A percentile compares a stretch with the other conserved stretches of the same genome.
Conservation (phyloP, 2,888 invertebrate species). For the Physocephala rufipes region DNA sequence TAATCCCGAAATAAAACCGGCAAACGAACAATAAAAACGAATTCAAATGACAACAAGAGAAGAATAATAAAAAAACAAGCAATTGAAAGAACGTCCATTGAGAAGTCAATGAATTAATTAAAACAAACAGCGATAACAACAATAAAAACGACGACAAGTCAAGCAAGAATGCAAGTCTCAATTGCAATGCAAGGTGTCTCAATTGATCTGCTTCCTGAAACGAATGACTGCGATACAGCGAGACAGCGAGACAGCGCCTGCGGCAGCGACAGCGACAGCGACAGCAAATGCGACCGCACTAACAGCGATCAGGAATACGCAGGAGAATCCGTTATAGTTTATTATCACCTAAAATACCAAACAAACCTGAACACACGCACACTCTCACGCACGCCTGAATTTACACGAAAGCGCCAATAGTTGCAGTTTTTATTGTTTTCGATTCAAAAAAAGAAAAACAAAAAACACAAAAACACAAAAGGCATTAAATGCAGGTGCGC, state of each 20-base stretch:
- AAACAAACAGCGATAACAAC: slow-evolving; percentile 54
- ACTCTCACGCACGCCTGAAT: neutral
- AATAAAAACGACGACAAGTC: slow-evolving; percentile 21
- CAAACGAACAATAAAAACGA: too few relatives aligned
- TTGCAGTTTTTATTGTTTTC: neutral
- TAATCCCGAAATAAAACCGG: neutral
- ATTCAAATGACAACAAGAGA: slow-evolving; percentile 23
- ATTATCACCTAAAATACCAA: slow-evolving; percentile 45
- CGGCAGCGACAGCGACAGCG: slow-evolving; percentile 42
- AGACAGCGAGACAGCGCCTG: slow-evolving; percentile 4
- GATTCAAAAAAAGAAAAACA: neutral
- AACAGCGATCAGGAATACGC: neutral
- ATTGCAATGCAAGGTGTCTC: slow-evolving; percentile 52
- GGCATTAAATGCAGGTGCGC: neutral
- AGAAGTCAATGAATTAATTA: slow-evolving; percentile 55
- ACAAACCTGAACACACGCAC: neutral
- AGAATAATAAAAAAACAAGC: neutral
- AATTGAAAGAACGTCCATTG: slow-evolving; percentile 36
- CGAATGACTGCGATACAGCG: slow-evolving; percentile 28
- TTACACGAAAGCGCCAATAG: neutral
- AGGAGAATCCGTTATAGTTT: slow-evolving; percentile 58
- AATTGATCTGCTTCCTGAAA: slow-evolving; percentile 36
- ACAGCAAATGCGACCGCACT: slow-evolving; percentile 46
- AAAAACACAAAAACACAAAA: neutral
- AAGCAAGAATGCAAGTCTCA: neutral